Percentiles rank a stretch among this genome's conserved stretches.
phyloP scores from a whole-genome alignment of 2,797 vertebrate genomes.

The Hydrocynus forskahlii region DNA sequence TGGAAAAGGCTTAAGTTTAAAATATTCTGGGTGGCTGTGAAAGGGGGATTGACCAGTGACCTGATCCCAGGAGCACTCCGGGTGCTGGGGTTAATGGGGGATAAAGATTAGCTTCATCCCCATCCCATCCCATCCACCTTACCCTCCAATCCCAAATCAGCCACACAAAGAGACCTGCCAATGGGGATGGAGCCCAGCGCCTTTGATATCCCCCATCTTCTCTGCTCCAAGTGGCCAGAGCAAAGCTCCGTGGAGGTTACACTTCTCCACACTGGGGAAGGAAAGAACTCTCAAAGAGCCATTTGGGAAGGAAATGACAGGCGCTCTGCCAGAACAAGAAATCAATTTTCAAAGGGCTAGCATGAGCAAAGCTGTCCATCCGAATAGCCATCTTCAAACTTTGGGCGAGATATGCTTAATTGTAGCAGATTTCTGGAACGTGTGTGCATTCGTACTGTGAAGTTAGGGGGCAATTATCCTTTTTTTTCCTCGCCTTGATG shows the following conservation, averaged over 20 bases:
- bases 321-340: slow-evolving; percentile 79
- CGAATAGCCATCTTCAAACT: slow-evolving; percentile 67
- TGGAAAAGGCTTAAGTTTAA: slow-evolving; percentile 81
- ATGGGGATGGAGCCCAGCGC: slow-evolving; percentile 70
- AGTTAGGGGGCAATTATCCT: slow-evolving; percentile 72
- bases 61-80: slow-evolving; percentile 81
- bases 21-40: slow-evolving; percentile 81
- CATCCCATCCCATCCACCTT: slow-evolving; percentile 63
- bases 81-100: slow-evolving; percentile 83
- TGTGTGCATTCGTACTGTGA: slow-evolving; percentile 60
- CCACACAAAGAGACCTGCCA: slow-evolving; percentile 76
- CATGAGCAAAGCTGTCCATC: slow-evolving; percentile 38
- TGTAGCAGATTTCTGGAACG: slow-evolving; percentile 73
- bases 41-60: slow-evolving; percentile 84
- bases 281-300: slow-evolving; percentile 71
- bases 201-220: slow-evolving; percentile 77
- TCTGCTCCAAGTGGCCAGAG: slow-evolving; percentile 68
- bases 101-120: slow-evolving; percentile 85
- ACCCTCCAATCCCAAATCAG: slow-evolving; percentile 74
- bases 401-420: slow-evolving; percentile 73
- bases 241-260: slow-evolving; percentile 79
- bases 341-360: slow-evolving; percentile 76
- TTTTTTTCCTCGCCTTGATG: slow-evolving; percentile 69
- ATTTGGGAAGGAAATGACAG: slow-evolving; percentile 77
- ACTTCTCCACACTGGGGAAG: slow-evolving; percentile 70